A percentile compares a stretch with the other conserved stretches of the same genome.
phyloP scores from a whole-genome alignment of 2,888 invertebrate species.

The Dastarcus helophoroides region DNA sequence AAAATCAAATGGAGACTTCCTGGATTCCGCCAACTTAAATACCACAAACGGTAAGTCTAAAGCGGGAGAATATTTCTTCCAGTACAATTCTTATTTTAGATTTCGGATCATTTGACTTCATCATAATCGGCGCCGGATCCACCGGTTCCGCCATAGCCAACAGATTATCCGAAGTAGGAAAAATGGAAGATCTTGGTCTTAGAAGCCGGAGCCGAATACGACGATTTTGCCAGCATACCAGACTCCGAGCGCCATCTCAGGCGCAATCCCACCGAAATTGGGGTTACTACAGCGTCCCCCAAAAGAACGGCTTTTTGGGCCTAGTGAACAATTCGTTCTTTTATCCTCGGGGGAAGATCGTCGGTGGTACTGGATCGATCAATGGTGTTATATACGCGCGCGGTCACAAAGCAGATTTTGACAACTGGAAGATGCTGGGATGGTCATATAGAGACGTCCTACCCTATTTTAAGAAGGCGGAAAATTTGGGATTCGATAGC shows the following conservation, averaged over 20 bases:
- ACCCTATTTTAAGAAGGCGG: conserved; percentile 36
- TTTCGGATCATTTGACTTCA: conserved; percentile 10
- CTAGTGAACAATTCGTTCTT: too few relatives aligned
- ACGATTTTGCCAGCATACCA: conserved; percentile 34
- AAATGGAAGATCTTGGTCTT: conserved; percentile 13
- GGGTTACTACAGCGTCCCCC: conserved; percentile 17
- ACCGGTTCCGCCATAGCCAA: conserved; percentile 11
- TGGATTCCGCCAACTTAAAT: too few relatives aligned
- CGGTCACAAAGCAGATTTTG: too few relatives aligned
- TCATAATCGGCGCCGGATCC: conserved; percentile 13
- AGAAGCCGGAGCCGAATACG: conserved; percentile 14
- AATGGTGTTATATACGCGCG: too few relatives aligned
- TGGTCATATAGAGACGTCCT: conserved; percentile 57
- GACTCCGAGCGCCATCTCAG: conserved; percentile 38
- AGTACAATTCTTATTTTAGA: too few relatives aligned
- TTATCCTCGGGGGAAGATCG: too few relatives aligned
- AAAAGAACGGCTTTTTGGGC: conserved; percentile 16
- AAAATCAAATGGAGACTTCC: too few relatives aligned
- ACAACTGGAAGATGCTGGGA: too few relatives aligned
- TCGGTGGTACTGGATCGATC: too few relatives aligned
- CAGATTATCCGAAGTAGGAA: conserved; percentile 10
- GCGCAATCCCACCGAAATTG: conserved; percentile 15
- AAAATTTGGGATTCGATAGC: conserved; percentile 33
- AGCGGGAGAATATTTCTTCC: too few relatives aligned
- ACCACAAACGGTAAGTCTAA: too few relatives aligned